Percentiles rank a stretch among this genome's conserved stretches.
Conservation (phyloP, 23 tunicate genomes). For the Styela clava region DNA sequence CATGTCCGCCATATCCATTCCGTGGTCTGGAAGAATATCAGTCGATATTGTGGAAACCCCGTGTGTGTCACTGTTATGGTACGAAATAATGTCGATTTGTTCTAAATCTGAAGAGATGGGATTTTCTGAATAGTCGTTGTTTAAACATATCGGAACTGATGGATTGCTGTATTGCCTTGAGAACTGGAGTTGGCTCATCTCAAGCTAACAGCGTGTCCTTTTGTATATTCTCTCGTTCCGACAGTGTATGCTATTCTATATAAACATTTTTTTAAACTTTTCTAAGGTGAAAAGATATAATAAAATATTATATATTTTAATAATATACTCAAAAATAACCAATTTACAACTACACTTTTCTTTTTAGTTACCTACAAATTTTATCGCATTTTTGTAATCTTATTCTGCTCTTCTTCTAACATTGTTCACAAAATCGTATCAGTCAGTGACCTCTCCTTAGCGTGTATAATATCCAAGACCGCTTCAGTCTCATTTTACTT, state of each 20-base stretch:
- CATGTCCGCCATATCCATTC: constrained; percentile 5
- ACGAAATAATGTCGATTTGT: constrained; percentile 1
- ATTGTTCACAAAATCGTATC: neutral
- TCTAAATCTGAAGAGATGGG: constrained; percentile 10
- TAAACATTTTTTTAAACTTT: no score
- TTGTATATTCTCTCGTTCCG: no score
- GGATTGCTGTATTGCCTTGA: constrained; percentile 37
- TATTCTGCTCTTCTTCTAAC: no score
- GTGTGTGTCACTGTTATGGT: neutral
- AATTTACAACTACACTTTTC: no score
- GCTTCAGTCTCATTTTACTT: neutral
- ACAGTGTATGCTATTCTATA: no score
- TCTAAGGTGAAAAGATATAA: no score
- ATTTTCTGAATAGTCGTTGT: neutral
- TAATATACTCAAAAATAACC: no score
- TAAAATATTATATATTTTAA: no score
- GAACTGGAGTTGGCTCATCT: constrained; percentile 72
- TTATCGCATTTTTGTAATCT: no score
- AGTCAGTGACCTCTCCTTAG: neutral
- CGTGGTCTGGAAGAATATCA: constrained; percentile 2
- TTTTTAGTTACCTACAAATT: no score
- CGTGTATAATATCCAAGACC: neutral
- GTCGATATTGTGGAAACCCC: neutral
- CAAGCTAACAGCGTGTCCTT: neutral
- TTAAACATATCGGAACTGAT: neutral